phyloP scores from a whole-genome alignment of 2,113 vertebrate genomes.

The Strix aluco region DNA sequence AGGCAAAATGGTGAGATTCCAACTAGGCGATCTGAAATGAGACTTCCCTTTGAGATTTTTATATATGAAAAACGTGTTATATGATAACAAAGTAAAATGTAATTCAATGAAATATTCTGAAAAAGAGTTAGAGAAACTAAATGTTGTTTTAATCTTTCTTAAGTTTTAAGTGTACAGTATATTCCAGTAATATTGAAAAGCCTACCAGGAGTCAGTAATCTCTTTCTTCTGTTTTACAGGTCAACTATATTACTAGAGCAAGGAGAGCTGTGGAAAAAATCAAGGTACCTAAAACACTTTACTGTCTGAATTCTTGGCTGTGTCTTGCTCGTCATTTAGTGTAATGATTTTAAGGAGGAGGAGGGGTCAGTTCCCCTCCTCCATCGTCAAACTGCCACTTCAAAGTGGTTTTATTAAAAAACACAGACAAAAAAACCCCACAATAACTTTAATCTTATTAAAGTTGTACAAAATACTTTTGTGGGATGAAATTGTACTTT shows the following conservation, averaged over 20 bases:
- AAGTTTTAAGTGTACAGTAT: neutral
- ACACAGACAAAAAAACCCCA: neutral
- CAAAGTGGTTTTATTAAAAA: neutral
- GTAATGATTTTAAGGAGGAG: neutral
- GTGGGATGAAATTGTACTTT: neutral
- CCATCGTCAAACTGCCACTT: neutral
- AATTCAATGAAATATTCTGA: neutral
- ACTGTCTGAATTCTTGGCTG: neutral
- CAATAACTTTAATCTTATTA: neutral
- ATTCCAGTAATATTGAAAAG: neutral
- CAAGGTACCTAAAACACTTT: constrained; percentile 44
- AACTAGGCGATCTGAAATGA: neutral
- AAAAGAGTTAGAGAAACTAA: neutral
- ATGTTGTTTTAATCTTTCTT: neutral
- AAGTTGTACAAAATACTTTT: neutral
- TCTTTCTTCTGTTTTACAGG: constrained; percentile 56
- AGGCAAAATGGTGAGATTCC: neutral
- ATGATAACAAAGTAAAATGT: neutral
- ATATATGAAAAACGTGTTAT: neutral
- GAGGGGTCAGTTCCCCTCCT: neutral
- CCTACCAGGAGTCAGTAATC: neutral
- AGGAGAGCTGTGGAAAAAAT: constrained; percentile 33
- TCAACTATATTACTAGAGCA: neutral
- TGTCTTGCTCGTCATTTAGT: neutral
- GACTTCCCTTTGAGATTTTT: neutral